Evolutionary conservation across 2,888 invertebrate species (phyloP).

Genomic region (Meiosimyza decipiens): DNA sequence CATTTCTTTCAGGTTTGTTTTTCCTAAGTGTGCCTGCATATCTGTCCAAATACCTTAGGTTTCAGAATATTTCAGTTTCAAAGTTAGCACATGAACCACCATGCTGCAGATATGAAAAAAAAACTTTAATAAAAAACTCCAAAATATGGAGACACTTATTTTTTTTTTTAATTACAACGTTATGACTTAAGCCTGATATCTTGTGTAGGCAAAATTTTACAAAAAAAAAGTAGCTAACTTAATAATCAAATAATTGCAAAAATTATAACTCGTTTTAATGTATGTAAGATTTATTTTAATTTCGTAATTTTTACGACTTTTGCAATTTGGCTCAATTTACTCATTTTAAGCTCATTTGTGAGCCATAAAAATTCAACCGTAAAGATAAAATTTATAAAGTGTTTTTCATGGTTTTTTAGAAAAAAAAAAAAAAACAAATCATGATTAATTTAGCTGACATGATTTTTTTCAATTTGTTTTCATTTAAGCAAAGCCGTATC

Average conservation of each 20-base stretch:
- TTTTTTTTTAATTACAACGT: constrained; percentile 5
- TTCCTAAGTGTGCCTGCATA: too few relatives aligned
- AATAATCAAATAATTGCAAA: constrained; percentile 1
- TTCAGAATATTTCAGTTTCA: too few relatives aligned
- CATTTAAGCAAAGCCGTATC: neutral
- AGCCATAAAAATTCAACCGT: constrained; percentile 2
- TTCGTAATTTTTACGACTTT: neutral
- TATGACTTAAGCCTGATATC: too few relatives aligned
- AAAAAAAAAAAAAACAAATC: neutral
- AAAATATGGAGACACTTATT: neutral
- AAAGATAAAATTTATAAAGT: neutral
- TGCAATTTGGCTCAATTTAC: neutral
- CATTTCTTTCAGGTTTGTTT: too few relatives aligned
- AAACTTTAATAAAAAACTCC: neutral
- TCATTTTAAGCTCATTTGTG: neutral
- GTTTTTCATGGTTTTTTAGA: constrained; percentile 17
- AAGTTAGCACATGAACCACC: neutral
- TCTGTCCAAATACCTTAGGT: too few relatives aligned
- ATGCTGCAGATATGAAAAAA: too few relatives aligned
- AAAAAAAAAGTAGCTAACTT: neutral
- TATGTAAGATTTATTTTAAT: neutral
- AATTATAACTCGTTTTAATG: neutral
- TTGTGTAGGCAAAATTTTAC: neutral
- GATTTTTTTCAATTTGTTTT: neutral
- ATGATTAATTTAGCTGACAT: neutral